These are phyloP conservation scores for Centrocercus urophasianus DNA, from an alignment of 2,113 vertebrate genomes.

Conservation along the genomic window DNA sequence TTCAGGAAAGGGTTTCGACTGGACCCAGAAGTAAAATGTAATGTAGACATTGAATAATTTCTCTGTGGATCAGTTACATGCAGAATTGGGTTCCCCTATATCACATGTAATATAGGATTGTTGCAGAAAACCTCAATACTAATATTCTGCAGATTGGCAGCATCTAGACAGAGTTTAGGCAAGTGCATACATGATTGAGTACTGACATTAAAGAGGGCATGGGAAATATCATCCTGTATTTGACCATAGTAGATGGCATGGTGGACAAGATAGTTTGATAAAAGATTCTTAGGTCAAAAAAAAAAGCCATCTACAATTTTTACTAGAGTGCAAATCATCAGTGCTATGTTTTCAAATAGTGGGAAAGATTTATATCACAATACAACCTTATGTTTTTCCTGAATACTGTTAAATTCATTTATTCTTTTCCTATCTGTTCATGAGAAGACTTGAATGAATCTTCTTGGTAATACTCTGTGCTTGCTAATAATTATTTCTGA, in stretches of 20 bases:
- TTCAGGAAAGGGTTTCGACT: neutral
- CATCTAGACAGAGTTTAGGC: neutral
- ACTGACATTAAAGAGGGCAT: neutral
- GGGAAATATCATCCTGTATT: neutral
- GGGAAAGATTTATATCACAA: neutral
- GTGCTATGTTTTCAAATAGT: neutral
- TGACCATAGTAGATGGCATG: neutral
- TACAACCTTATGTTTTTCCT: neutral
- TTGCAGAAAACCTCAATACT: neutral
- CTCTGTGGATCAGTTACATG: neutral
- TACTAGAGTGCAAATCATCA: neutral
- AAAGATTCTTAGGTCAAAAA: neutral
- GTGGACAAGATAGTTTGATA: neutral
- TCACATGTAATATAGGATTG: neutral
- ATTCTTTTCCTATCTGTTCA: neutral
- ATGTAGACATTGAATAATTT: neutral
- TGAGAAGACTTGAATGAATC: neutral
- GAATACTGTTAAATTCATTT: neutral
- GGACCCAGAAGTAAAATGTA: neutral
- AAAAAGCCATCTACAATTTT: neutral
- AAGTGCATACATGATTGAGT: neutral
- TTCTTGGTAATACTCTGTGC: neutral
- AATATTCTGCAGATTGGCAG: neutral
- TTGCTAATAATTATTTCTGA: neutral
- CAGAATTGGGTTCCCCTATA: neutral